phyloP scores from a whole-genome alignment of 2,888 invertebrate species.

The Phasia obesa region DNA sequence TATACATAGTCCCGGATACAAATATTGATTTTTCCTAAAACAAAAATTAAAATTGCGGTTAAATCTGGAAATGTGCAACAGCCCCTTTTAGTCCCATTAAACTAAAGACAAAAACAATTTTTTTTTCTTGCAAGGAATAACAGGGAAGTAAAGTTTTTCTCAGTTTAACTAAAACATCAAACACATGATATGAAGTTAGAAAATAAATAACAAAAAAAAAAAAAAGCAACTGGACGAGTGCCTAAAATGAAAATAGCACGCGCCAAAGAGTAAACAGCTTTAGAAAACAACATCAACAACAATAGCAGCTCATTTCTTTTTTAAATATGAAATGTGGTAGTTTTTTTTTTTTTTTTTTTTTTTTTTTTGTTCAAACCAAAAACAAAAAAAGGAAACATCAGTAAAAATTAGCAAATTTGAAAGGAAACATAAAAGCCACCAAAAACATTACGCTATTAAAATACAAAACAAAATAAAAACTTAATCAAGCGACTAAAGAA shows the following conservation, averaged over 20 bases:
- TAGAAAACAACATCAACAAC: constrained; percentile 49
- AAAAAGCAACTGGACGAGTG: constrained; percentile 30
- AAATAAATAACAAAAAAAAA: too few relatives aligned
- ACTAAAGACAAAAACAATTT: not conserved
- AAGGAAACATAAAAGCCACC: constrained; percentile 27
- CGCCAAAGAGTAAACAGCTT: constrained; percentile 65
- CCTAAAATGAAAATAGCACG: constrained; percentile 62
- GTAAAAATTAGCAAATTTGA: constrained; percentile 54
- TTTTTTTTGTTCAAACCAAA: constrained; percentile 10
- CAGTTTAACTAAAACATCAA: constrained; percentile 43
- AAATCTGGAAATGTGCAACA: constrained; percentile 63
- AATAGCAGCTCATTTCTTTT: constrained; percentile 11
- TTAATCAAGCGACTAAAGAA: constrained; percentile 16
- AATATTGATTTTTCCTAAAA: constrained; percentile 68
- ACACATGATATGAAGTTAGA: constrained; percentile 18
- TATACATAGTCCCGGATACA: constrained; percentile 54
- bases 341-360: too few relatives aligned
- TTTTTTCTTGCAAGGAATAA: not conserved
- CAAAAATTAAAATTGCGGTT: constrained; percentile 36
- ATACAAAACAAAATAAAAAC: constrained; percentile 7
- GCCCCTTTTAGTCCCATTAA: constrained; percentile 38
- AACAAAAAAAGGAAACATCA: constrained; percentile 23
- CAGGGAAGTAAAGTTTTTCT: constrained; percentile 44
- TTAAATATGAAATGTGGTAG: constrained; percentile 46
- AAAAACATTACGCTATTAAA: constrained; percentile 15